Percentiles rank a stretch among this genome's conserved stretches.
Evolutionary conservation across 2,888 invertebrate species (phyloP).

Genomic region (Nezara viridula): DNA sequence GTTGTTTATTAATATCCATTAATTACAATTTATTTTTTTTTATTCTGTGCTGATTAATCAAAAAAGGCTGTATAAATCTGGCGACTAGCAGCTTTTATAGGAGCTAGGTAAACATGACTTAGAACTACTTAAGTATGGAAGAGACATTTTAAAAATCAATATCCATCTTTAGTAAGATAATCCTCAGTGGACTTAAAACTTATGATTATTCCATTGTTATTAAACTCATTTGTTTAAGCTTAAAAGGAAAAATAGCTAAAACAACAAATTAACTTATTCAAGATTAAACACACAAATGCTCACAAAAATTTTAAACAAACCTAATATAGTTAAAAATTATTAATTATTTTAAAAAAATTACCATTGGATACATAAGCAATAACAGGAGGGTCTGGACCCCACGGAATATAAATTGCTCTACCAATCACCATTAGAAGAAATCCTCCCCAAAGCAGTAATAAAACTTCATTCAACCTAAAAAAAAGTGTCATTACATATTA

Average conservation of each 20-base stretch:
- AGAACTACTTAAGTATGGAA: too few species aligned
- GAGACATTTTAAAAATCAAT: too few species aligned
- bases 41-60: too few species aligned
- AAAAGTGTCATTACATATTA: background rate
- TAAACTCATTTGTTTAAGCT: too few species aligned
- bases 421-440: conserved; percentile 85
- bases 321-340: background rate
- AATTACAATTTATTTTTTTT: too few species aligned
- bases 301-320: background rate
- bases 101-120: too few species aligned
- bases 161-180: too few species aligned
- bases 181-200: too few species aligned
- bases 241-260: background rate
- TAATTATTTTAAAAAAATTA: background rate
- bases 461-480: conserved; percentile 78
- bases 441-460: conserved; percentile 86
- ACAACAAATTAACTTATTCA: background rate
- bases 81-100: too few species aligned
- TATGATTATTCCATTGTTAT: too few species aligned
- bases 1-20: too few species aligned
- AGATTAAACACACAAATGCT: background rate
- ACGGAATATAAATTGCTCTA: conserved; percentile 82
- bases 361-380: conserved; percentile 69
- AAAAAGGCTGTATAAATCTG: too few species aligned
- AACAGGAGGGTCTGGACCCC: conserved; percentile 79